Conservation (phyloP, 2,113 vertebrate genomes). For the Progne subis region DNA sequence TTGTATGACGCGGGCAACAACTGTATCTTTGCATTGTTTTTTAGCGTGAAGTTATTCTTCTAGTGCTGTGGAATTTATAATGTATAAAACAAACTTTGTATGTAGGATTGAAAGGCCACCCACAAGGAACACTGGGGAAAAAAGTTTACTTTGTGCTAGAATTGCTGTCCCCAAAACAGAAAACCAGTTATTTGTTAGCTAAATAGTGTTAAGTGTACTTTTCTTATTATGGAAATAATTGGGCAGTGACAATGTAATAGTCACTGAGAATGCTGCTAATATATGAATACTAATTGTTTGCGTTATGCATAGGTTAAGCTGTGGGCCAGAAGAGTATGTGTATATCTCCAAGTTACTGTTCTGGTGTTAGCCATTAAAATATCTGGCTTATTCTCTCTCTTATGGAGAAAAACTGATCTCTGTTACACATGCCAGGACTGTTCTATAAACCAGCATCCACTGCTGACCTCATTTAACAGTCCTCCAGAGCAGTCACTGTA, state of each 20-base stretch:
- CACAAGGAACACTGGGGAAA: neutral
- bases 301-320: neutral
- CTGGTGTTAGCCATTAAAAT: neutral
- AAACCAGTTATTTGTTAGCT: neutral
- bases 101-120: neutral
- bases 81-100: neutral
- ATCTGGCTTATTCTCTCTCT: neutral
- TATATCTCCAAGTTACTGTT: neutral
- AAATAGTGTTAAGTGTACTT: neutral
- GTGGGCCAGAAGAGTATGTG: neutral
- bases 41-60: neutral
- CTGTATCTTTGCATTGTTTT: neutral
- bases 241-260: neutral
- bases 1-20: neutral
- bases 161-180: neutral
- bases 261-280: neutral
- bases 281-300: neutral
- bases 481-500: slow-evolving; percentile 26
- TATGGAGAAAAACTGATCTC: neutral
- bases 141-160: neutral
- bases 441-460: slow-evolving; percentile 37
- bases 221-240: neutral
- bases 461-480: slow-evolving; percentile 59
- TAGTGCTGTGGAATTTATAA: neutral
- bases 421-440: neutral